These are phyloP conservation scores for Syrmaticus mikado DNA, from an alignment of 2,113 vertebrate species.

Conservation along the genomic window DNA sequence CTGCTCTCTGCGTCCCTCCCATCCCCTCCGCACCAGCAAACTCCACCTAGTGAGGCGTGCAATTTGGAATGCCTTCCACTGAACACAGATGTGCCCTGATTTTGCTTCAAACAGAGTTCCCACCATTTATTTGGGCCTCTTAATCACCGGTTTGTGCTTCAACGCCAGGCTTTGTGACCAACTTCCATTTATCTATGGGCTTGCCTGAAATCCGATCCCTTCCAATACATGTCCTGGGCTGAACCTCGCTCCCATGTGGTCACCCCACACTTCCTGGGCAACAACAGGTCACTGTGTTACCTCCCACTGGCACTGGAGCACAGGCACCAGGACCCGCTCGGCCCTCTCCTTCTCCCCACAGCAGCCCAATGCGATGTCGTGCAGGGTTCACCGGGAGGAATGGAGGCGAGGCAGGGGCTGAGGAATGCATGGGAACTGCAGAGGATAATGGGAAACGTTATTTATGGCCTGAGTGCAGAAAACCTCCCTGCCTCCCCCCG, in stretches of 20 bases:
- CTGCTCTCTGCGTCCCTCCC: background rate
- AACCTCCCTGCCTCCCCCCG: slow-evolving; percentile 51
- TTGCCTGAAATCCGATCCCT: background rate
- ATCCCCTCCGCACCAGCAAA: background rate
- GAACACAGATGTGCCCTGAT: background rate
- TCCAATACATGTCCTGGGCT: background rate
- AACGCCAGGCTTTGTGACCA: background rate
- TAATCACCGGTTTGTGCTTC: background rate
- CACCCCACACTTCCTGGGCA: background rate
- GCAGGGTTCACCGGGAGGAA: background rate
- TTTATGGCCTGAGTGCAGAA: slow-evolving; percentile 72
- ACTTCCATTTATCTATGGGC: background rate
- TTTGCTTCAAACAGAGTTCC: background rate
- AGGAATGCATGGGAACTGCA: slow-evolving; percentile 27
- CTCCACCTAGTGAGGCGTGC: background rate
- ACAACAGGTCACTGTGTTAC: background rate
- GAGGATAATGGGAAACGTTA: slow-evolving; percentile 76
- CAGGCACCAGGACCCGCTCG: accelerated
- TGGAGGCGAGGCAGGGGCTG: background rate
- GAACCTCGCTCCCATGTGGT: background rate
- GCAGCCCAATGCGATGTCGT: background rate
- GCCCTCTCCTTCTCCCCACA: background rate
- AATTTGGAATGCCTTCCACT: background rate
- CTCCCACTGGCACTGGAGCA: background rate
- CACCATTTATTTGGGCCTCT: background rate